Evolutionary conservation across 2,797 vertebrate genomes (phyloP).

Genomic region (Anolis apletophallus): DNA sequence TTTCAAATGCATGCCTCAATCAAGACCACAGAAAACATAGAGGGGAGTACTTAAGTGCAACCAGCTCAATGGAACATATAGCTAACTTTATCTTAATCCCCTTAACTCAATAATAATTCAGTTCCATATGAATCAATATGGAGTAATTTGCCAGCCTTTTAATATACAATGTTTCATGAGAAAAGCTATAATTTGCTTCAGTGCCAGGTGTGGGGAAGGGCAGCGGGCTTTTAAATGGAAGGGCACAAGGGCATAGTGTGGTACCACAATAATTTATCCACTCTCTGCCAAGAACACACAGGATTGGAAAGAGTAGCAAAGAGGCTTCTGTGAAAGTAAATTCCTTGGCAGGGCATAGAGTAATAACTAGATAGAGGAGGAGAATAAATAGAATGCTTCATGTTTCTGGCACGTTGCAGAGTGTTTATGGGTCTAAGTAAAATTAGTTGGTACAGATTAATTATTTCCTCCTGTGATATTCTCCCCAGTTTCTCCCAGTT

Average conservation of each 20-base stretch:
- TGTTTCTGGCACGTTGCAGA: neutral
- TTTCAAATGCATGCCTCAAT: neutral
- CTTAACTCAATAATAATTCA: slow-evolving; percentile 15
- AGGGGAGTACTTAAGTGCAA: neutral
- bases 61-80: neutral
- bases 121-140: neutral
- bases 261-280: neutral
- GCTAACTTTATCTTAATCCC: slow-evolving; percentile 9
- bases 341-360: neutral
- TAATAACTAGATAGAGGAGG: neutral
- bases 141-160: neutral
- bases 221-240: neutral
- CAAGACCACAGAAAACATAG: slow-evolving; percentile 14
- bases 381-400: neutral
- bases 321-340: neutral
- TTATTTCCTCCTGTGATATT: neutral
- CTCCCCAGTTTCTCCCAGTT: neutral
- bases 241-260: neutral
- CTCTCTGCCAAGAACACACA: neutral
- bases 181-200: neutral
- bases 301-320: neutral
- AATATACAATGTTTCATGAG: neutral
- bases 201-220: neutral
- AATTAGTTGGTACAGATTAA: neutral
- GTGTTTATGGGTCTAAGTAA: neutral